A percentile compares a stretch with the other conserved stretches of the same genome.
These are phyloP conservation scores for Latrodectus elegans DNA, from an alignment of 2,888 invertebrate species.

Conservation along the genomic window DNA sequence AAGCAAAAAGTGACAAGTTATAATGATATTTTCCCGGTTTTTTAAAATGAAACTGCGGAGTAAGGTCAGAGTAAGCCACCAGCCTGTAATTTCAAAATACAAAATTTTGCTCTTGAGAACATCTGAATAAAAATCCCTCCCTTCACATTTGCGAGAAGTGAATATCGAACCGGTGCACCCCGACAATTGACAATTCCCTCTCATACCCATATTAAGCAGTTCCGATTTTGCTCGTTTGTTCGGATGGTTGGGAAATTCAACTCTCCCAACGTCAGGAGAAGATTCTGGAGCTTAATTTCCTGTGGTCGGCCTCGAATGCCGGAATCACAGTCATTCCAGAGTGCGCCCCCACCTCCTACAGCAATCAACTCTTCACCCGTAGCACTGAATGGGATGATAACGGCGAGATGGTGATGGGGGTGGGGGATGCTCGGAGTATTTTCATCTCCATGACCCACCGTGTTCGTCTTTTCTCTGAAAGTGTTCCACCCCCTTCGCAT, in stretches of 20 bases:
- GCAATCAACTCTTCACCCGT: constrained; percentile 44
- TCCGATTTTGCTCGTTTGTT: constrained; percentile 9
- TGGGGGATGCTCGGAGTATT: neutral
- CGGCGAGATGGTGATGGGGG: neutral
- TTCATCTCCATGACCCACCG: neutral
- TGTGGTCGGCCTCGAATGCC: constrained; percentile 44
- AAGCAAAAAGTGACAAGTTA: too few species aligned
- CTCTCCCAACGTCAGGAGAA: neutral
- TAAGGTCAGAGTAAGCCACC: too few species aligned
- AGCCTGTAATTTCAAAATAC: too few species aligned
- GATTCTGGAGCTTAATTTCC: constrained; percentile 54
- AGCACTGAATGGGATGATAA: constrained; percentile 31
- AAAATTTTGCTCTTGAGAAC: too few species aligned
- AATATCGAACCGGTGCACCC: too few species aligned
- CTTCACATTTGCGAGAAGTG: too few species aligned
- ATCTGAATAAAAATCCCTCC: too few species aligned
- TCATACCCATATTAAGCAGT: constrained; percentile 17
- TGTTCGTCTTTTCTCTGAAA: neutral
- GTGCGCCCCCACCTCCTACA: neutral
- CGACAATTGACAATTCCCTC: too few species aligned
- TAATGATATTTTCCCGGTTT: too few species aligned
- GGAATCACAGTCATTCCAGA: constrained; percentile 35
- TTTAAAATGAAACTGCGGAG: too few species aligned
- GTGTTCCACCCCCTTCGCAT: neutral
- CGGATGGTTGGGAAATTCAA: neutral